Evolutionary conservation across 2,113 vertebrate genomes (phyloP), one percentile per base, ranked within the genome.

Genomic region (Climacteris rufus): DNA sequence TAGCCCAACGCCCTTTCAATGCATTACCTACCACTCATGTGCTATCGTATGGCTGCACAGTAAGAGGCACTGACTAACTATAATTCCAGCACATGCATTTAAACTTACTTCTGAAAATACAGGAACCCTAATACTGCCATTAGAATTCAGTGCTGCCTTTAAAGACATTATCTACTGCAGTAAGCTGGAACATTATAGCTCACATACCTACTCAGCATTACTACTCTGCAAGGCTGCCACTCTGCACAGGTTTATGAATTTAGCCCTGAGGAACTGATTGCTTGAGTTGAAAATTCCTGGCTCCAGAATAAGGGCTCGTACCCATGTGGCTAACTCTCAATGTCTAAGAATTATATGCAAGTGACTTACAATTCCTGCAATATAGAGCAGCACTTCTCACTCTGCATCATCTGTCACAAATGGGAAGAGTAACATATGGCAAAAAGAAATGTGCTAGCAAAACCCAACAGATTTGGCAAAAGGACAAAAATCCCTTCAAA

Each of bases 171-270:
- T 5, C 28, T 65, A 2, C 61, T 31, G 21, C 1, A 53, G 39
- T 21, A 47, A 87, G 44, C 21, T 16, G 11, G 37, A 91, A 57
- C 3, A 0, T 40, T n/a, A 60, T 0, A 57, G 30, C 31, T 31
- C 75, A 42, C 0, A 0, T 27, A 75, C 10, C 30, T 40, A 35
- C 10, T 28, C 30, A 15, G 31, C 4, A 2, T 28, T 40, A 37
- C 23, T 33, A 44, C 28, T 28, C 57, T 90, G 53, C 28, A 65
- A 87, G 22, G 25, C 11, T 93, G 45, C 9, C 49, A 35, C 45
- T 78, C 69, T 61, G 59, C 53, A 76, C 0, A 72, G 10, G 3
- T 42, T 69, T 54, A 66, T 11, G 10, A 70, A 57, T 54, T 82
- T 37, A 91, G 57, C 10, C 18, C 42, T 9, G 14, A 80, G 21